A percentile compares a stretch with the other conserved stretches of the same genome.
Conservation (phyloP, 2,113 vertebrate genomes). For the Fregetta grallaria region DNA sequence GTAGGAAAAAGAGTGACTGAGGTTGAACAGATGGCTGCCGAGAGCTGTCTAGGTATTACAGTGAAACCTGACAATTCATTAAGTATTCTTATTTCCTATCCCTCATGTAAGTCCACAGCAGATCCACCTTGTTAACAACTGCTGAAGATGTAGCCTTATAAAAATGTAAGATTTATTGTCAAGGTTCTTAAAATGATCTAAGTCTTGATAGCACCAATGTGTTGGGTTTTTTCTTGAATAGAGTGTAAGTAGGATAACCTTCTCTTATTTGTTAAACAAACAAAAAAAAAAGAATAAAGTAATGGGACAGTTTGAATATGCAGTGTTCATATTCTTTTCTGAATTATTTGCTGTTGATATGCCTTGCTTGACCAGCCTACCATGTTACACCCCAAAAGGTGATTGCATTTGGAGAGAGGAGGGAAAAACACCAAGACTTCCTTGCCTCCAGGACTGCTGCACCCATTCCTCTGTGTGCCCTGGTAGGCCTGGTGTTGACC, state of each 20-base stretch:
- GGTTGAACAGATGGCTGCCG: not conserved
- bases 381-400: not conserved
- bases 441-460: not conserved
- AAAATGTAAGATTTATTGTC: not conserved
- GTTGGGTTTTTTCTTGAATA: not conserved
- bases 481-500: not conserved
- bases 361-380: not conserved
- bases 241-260: not conserved
- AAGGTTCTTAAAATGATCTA: not conserved
- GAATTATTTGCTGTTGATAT: not conserved
- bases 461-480: accelerated
- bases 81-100: not conserved
- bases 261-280: not conserved
- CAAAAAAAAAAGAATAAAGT: not conserved
- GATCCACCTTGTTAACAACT: not conserved
- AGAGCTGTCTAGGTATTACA: not conserved
- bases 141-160: not conserved
- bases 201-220: not conserved
- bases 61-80: not conserved
- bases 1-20: not conserved
- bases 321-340: not conserved
- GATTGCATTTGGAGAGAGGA: not conserved
- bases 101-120: not conserved
- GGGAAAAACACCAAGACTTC: not conserved
- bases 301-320: not conserved